A percentile compares a stretch with the other conserved stretches of the same genome.
Conservation (phyloP, 2,888 invertebrate species). For the Atethmia centrago region DNA sequence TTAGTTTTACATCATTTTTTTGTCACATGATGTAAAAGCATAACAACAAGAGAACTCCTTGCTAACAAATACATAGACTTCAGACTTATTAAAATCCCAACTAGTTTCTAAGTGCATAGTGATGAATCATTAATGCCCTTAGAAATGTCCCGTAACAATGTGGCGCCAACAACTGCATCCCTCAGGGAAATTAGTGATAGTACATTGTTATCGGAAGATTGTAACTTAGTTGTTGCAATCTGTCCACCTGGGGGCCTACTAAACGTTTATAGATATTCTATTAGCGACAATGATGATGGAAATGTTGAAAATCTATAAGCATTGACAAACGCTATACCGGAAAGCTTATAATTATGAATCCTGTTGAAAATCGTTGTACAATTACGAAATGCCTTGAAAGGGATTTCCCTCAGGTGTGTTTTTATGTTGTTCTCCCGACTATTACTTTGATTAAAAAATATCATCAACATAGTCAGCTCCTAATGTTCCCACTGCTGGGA, state of each 20-base stretch:
- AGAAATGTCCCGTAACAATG: too few relatives aligned
- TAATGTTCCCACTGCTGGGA: too few relatives aligned
- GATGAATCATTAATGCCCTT: neutral
- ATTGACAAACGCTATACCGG: neutral
- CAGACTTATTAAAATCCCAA: neutral
- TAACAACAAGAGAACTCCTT: neutral
- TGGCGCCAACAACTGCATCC: neutral
- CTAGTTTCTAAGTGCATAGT: neutral
- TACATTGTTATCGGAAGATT: neutral
- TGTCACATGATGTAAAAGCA: neutral
- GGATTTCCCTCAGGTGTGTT: neutral
- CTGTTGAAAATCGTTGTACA: neutral
- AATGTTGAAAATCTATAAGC: neutral
- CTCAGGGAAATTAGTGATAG: neutral
- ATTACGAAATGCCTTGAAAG: neutral
- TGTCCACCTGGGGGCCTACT: too few relatives aligned
- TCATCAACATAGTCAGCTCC: too few relatives aligned
- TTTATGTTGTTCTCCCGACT: neutral
- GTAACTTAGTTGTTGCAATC: neutral
- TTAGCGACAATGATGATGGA: neutral
- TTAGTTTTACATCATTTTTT: neutral
- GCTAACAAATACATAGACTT: neutral
- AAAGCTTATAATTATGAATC: neutral
- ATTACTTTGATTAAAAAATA: neutral
- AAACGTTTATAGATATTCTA: neutral